Conservation (phyloP, 1,140 invertebrate genomes). For the Drosophila pallidifrons region DNA sequence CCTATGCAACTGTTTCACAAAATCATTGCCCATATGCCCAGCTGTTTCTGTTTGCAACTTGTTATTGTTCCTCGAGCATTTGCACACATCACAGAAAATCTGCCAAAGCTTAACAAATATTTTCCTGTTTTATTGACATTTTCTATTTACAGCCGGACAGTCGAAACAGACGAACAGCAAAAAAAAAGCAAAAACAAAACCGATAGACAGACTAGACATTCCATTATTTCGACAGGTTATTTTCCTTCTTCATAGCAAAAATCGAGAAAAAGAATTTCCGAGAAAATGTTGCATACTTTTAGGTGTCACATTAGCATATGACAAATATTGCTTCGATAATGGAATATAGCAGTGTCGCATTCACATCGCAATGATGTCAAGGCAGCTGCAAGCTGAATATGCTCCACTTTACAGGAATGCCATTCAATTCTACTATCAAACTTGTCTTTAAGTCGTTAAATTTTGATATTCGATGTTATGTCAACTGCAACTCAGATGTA, state of each 20-base stretch:
- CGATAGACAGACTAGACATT: conserved; percentile 36
- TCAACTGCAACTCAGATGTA: too few relatives aligned
- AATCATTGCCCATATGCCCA: neutral
- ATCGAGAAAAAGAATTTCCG: conserved; percentile 24
- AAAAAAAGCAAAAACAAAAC: neutral
- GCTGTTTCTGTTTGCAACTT: conserved; percentile 9
- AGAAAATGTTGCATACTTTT: conserved; percentile 64
- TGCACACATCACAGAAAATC: neutral
- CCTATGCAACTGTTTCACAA: conserved; percentile 53
- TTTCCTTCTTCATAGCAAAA: conserved; percentile 44
- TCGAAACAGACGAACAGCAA: neutral
- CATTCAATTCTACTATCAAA: neutral
- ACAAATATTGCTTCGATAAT: conserved; percentile 45
- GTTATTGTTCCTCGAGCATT: neutral
- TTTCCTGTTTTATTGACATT: conserved; percentile 68
- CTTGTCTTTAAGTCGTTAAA: neutral
- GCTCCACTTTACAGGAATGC: conserved; percentile 7
- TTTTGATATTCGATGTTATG: too few relatives aligned
- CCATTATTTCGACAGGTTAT: conserved; percentile 67
- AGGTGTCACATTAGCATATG: conserved; percentile 60
- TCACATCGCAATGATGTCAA: conserved; percentile 8
- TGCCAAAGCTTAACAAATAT: conserved; percentile 53
- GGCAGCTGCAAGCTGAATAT: neutral
- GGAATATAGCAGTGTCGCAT: neutral
- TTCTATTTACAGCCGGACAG: conserved; percentile 64